Evolutionary conservation across 2,113 vertebrate species (phyloP), one percentile per base, ranked within the genome.

Genomic region (Siniperca knerii): DNA sequence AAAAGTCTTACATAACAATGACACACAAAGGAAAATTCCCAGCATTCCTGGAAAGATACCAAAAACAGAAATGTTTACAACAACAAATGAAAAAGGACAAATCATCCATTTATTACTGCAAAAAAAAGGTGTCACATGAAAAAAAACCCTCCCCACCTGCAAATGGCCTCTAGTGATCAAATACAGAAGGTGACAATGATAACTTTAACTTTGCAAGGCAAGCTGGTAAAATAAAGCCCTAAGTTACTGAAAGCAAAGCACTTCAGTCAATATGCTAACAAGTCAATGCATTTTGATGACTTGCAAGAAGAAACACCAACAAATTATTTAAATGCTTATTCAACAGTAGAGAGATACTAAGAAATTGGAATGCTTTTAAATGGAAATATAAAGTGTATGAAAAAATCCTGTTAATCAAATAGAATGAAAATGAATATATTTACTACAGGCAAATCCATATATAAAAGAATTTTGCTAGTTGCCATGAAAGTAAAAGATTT

Each of bases 1-100:
- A 88, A 83, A 83, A 21, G 69, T 70, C 70, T 93, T 92, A 89
- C 85, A 72, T 79, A 89, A 92, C 73, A 23, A 0, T 40, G 79
- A 69, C 76, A 88, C 76, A 83, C 83, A 86, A 55, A 78, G 62
- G 35, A 82, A 62, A 75, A 50, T 52, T 66, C 35, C 29, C 60
- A 10, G 62, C 3, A 23, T 35, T 48, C n/a, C 81, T 62, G 58
- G 62, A 89, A 33, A 42, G 48, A 35, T 0, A 44, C 12, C 23
- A 21, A 54, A 46, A 42, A 37, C 29, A 65, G 48, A 66, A 75
- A 58, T 11, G 48, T 61, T 16, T 35, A 4, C 29, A 5, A 11
- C 1, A 74, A 69, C 67, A 33, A 29, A 64, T 55, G 35, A 33
- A 68, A 68, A 82, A 44, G 65, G 16, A 70, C 0, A 0, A 76